A percentile compares a stretch with the other conserved stretches of the same genome.
Conservation (phyloP, 2,113 vertebrate genomes). For the Chaenocephalus aceratus region DNA sequence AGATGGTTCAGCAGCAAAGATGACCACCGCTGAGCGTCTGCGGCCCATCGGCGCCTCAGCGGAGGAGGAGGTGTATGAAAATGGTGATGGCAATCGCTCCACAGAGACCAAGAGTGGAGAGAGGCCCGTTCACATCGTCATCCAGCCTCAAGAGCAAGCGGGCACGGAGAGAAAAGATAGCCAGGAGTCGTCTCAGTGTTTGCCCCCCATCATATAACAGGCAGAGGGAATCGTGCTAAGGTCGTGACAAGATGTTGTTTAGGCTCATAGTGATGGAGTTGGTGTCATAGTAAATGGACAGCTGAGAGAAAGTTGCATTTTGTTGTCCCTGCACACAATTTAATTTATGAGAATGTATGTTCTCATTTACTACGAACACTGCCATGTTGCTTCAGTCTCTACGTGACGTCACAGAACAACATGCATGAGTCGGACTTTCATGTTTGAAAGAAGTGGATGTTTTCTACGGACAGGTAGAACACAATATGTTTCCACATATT, state of each 20-base stretch:
- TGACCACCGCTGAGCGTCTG: slow-evolving; percentile 70
- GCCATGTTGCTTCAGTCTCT: slow-evolving; percentile 7
- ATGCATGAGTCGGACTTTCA: slow-evolving; percentile 4
- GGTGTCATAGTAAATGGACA: background rate
- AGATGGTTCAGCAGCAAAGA: slow-evolving; percentile 67
- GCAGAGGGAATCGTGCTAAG: background rate
- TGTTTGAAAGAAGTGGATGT: background rate
- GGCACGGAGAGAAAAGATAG: slow-evolving; percentile 60
- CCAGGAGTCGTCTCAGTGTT: slow-evolving; percentile 59
- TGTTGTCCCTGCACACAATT: background rate
- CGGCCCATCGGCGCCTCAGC: slow-evolving; percentile 82
- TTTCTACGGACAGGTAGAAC: background rate
- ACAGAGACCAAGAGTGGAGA: slow-evolving; percentile 68
- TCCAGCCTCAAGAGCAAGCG: slow-evolving; percentile 75
- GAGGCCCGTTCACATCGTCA: slow-evolving; percentile 80
- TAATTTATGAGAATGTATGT: background rate
- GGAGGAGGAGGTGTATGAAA: slow-evolving; percentile 75
- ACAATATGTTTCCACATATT: slow-evolving; percentile 9
- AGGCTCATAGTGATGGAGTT: slow-evolving; percentile 4
- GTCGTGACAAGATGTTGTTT: slow-evolving; percentile 20
- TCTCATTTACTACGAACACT: slow-evolving; percentile 11
- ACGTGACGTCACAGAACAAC: background rate
- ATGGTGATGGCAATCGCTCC: slow-evolving; percentile 31
- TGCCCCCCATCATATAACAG: slow-evolving; percentile 71
- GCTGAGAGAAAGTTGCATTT: slow-evolving; percentile 8